These are phyloP conservation scores for Dendrolimus pini DNA, from an alignment of 2,888 invertebrate species.

Conservation along the genomic window DNA sequence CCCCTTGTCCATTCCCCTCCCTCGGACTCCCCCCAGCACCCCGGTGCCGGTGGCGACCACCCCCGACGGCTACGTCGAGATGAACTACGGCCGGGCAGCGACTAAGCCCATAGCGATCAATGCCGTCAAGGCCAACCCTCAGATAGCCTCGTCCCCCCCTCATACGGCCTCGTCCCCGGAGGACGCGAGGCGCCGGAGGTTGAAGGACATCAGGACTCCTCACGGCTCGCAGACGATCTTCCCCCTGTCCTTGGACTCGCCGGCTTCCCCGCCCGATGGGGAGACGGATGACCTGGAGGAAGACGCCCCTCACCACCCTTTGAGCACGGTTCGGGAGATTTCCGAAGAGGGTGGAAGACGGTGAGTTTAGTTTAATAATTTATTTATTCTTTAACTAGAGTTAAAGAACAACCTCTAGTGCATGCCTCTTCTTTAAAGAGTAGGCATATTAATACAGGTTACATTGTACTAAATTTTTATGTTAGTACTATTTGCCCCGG, in stretches of 20 bases:
- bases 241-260: constrained; percentile 81
- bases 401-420: too few relatives aligned
- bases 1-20: neutral
- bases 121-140: constrained; percentile 25
- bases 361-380: neutral
- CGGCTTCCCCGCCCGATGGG: constrained; percentile 78
- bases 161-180: constrained; percentile 9
- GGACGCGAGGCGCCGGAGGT: constrained; percentile 34
- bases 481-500: too few relatives aligned
- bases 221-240: constrained; percentile 81
- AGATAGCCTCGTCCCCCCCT: constrained; percentile 25
- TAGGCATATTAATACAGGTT: too few relatives aligned
- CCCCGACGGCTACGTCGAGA: constrained; percentile 72
- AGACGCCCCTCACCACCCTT: constrained; percentile 36
- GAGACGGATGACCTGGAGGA: constrained; percentile 37
- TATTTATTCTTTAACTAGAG: too few relatives aligned
- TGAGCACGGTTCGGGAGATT: constrained; percentile 51
- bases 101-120: constrained; percentile 81
- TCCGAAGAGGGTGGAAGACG: constrained; percentile 40
- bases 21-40: constrained; percentile 7
- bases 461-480: too few relatives aligned
- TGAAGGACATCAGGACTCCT: constrained; percentile 49
- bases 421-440: too few relatives aligned
- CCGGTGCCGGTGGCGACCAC: constrained; percentile 17
- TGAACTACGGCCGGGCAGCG: constrained; percentile 56